These are phyloP conservation scores for Buathra laborator DNA, from an alignment of 2,888 invertebrate genomes.

Conservation along the genomic window DNA sequence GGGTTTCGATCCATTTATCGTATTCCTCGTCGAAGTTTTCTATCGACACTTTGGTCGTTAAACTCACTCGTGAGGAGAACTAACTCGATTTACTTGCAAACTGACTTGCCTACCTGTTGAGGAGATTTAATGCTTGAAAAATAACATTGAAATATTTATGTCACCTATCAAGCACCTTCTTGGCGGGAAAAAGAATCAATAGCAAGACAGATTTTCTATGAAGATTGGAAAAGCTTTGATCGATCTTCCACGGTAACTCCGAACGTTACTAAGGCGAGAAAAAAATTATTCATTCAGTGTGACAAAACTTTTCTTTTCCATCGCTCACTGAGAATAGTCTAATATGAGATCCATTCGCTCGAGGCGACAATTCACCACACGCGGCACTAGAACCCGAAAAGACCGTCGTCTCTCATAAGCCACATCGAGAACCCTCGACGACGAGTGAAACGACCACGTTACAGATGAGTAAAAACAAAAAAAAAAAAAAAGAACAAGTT, in stretches of 20 bases:
- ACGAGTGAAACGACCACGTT: conserved; percentile 22
- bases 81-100: background rate
- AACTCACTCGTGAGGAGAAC: conserved; percentile 11
- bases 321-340: background rate
- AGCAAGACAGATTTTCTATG: background rate
- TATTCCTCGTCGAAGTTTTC: conserved; percentile 2
- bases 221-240: background rate
- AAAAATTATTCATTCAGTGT: background rate
- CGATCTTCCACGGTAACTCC: background rate
- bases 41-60: conserved; percentile 10
- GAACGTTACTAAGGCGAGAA: background rate
- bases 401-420: background rate
- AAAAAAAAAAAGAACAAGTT: background rate
- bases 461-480: background rate
- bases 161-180: background rate
- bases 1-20: conserved; percentile 9
- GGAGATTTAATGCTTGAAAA: background rate
- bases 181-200: background rate
- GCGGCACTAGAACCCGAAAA: background rate
- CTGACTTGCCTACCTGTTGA: conserved; percentile 29
- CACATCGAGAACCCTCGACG: background rate
- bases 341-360: background rate
- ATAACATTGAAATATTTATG: background rate
- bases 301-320: background rate
- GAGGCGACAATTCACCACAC: conserved; percentile 8